Evolutionary conservation across 2,888 invertebrate genomes (phyloP).

Genomic region (Acanthosepion esculentum): DNA sequence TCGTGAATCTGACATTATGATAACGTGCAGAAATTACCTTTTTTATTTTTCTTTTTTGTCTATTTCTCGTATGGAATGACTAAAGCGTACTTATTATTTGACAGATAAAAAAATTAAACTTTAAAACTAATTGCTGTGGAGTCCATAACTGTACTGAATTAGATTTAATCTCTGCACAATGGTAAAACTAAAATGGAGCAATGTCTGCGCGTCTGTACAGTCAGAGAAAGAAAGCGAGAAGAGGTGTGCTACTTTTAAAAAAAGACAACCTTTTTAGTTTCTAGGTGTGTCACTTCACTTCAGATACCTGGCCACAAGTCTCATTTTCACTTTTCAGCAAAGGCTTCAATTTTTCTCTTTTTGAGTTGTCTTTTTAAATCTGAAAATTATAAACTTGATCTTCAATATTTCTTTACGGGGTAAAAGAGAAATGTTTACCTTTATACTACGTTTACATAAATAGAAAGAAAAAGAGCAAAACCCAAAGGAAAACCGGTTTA

Average conservation of each 20-base stretch:
- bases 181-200: constrained; percentile 8
- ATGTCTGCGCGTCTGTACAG: constrained; percentile 48
- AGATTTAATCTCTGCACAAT: neutral
- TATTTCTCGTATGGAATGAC: neutral
- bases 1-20: neutral
- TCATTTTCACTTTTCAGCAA: neutral
- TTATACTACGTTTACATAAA: neutral
- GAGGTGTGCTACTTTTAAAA: neutral
- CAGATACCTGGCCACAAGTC: neutral
- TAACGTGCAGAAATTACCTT: neutral
- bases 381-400: neutral
- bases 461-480: neutral
- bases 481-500: neutral
- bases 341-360: neutral
- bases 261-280: neutral
- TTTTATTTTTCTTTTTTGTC: neutral
- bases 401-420: no score
- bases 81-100: no score
- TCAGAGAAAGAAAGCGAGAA: neutral
- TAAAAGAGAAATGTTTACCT: neutral
- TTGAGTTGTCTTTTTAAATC: neutral
- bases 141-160: no score
- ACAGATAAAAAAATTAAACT: neutral
- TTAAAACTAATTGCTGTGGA: neutral
- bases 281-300: neutral